These are phyloP conservation scores for Ctenoplectra terminalis DNA, from an alignment of 1,140 invertebrate genomes.

Conservation along the genomic window DNA sequence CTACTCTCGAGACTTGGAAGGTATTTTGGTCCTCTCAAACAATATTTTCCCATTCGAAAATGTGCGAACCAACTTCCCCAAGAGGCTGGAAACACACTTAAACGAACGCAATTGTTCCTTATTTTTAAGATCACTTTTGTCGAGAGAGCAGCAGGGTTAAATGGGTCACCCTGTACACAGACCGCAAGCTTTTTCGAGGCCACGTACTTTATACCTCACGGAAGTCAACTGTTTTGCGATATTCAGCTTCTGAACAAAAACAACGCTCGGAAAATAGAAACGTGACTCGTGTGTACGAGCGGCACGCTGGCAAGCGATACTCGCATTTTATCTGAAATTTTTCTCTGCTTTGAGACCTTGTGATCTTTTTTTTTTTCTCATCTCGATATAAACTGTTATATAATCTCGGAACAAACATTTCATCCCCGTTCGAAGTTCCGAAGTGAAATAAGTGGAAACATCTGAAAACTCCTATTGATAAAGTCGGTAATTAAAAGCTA, in stretches of 20 bases:
- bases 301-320: neutral
- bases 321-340: constrained; percentile 4
- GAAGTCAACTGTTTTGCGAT: constrained; percentile 19
- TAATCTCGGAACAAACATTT: neutral
- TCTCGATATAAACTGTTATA: neutral
- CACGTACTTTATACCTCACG: neutral
- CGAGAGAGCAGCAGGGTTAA: neutral
- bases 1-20: neutral
- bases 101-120: neutral
- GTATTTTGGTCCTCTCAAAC: neutral
- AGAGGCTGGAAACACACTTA: neutral
- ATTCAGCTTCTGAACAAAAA: constrained; percentile 5
- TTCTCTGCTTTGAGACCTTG: neutral
- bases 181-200: neutral
- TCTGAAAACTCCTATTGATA: too few species aligned
- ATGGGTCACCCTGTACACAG: neutral
- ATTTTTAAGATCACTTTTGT: neutral
- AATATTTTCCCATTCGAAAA: neutral
- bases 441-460: neutral
- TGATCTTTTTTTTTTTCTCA: neutral
- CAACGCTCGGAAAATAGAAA: constrained; percentile 10
- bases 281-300: constrained; percentile 17
- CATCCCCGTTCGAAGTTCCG: neutral
- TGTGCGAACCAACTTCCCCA: fast-evolving
- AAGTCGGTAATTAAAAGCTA: neutral